These are phyloP conservation scores for Miltochrista miniata DNA, from an alignment of 2,888 invertebrate genomes.

Conservation along the genomic window DNA sequence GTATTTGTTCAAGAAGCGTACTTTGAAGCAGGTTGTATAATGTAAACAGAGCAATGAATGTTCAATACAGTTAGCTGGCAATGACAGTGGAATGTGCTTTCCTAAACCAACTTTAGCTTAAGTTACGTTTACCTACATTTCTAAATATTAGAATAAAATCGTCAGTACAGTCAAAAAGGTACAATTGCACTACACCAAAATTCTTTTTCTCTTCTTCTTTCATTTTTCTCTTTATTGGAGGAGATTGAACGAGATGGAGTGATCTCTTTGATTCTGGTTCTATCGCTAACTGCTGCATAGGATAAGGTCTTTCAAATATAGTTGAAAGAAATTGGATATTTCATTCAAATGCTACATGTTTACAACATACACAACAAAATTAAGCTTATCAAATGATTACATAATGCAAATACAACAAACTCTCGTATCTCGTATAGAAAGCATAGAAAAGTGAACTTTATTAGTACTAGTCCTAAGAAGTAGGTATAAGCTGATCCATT, in stretches of 20 bases:
- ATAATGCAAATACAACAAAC: neutral
- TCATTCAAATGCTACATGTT: no score
- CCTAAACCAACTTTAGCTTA: constrained; percentile 33
- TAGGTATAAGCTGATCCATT: constrained; percentile 55
- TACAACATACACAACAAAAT: neutral
- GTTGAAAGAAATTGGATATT: no score
- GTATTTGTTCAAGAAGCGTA: constrained; percentile 71
- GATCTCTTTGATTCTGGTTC: no score
- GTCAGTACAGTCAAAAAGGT: no score
- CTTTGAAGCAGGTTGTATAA: constrained; percentile 64
- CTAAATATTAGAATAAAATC: no score
- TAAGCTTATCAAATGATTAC: neutral
- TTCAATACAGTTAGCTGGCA: constrained; percentile 73
- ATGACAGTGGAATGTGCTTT: constrained; percentile 61
- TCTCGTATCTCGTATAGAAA: neutral
- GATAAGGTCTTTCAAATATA: no score
- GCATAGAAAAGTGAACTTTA: constrained; percentile 23
- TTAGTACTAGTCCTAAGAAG: constrained; percentile 19
- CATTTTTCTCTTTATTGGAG: no score
- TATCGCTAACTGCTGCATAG: no score
- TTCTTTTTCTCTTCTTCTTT: no score
- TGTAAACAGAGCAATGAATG: constrained; percentile 70
- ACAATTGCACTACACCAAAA: no score
- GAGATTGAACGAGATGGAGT: no score
- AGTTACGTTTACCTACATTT: no score